Evolutionary conservation across 2,113 vertebrate species (phyloP), one percentile per base, ranked within the genome.

Genomic region (Hypomesus transpacificus): DNA sequence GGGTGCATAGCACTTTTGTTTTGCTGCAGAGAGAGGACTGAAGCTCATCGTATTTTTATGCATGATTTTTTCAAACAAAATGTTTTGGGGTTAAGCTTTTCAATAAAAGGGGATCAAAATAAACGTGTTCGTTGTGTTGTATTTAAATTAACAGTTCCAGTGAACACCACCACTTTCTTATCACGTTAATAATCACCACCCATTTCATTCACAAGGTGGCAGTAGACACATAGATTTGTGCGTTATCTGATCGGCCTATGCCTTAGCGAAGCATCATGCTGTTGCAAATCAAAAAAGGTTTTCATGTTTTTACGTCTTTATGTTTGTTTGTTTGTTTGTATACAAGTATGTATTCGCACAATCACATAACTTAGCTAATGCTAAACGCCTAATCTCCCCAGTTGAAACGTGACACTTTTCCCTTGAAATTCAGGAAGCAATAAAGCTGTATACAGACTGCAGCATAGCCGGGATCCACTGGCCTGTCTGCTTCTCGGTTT

Each of bases 11-110:
- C 5, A 13, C 39, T 46, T 4, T 46, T 5, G 18, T 77, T 58
- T 73, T 71, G 79, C 61, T 66, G 69, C 74, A 46, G 50, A 68
- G 46, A 62, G 34, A 52, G 57, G 20, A 39, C 1, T 26, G 68
- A 71, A 58, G 70, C 71, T 68, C 16, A 61, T 51, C 82, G 75
- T 74, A 75, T 84, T 77, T 86, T 60, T 75, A 71, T 85, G 80
- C 79, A 82, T 87, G 81, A 69, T n/a, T 60, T 82, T 82, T 75
- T 31, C 70, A n/a, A 63, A 63, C 17, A 74, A 57, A 85, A 64
- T 63, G 71, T 71, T 73, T 86, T 85, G 76, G 61, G 75, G 14
- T 56, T 14, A 70, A 52, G 14, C 56, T 76, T 83, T 82, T 66
- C 34, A 84, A 77, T 84, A 81, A 86, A 63, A 84, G 82, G 17